A percentile compares a stretch with the other conserved stretches of the same genome.
Conservation (phyloP, 1,140 invertebrate genomes). For the Helicoverpa armigera region DNA sequence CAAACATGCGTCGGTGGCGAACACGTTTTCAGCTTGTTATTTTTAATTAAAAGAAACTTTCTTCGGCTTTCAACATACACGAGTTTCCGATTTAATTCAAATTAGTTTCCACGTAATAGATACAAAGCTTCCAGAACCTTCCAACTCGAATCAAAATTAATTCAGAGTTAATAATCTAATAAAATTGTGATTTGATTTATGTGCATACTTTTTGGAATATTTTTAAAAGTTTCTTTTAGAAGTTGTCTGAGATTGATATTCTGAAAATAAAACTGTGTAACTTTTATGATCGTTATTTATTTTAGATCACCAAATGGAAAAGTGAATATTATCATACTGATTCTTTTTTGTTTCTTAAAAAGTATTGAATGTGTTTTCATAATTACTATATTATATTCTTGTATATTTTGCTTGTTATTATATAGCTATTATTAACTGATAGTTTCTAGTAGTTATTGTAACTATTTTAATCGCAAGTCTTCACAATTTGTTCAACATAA, state of each 20-base stretch:
- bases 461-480: too few relatives aligned
- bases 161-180: conserved; percentile 16
- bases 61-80: background rate
- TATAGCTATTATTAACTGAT: too few relatives aligned
- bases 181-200: background rate
- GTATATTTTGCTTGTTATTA: too few relatives aligned
- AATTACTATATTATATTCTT: too few relatives aligned
- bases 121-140: conserved; percentile 7
- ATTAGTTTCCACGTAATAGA: conserved; percentile 22
- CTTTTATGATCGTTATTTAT: background rate
- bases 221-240: background rate
- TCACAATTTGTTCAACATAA: too few relatives aligned
- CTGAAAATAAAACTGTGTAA: background rate
- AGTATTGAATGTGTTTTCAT: too few relatives aligned
- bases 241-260: background rate
- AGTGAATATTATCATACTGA: too few relatives aligned
- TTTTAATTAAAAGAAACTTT: conserved; percentile 41
- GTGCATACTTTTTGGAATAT: background rate
- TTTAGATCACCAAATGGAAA: too few relatives aligned
- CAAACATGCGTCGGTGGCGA: background rate
- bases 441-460: too few relatives aligned
- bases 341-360: too few relatives aligned
- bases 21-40: conserved; percentile 39
- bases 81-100: conserved; percentile 20
- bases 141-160: conserved; percentile 25